phyloP scores from a whole-genome alignment of 1,140 invertebrate species.

The Neodiprion lecontei region DNA sequence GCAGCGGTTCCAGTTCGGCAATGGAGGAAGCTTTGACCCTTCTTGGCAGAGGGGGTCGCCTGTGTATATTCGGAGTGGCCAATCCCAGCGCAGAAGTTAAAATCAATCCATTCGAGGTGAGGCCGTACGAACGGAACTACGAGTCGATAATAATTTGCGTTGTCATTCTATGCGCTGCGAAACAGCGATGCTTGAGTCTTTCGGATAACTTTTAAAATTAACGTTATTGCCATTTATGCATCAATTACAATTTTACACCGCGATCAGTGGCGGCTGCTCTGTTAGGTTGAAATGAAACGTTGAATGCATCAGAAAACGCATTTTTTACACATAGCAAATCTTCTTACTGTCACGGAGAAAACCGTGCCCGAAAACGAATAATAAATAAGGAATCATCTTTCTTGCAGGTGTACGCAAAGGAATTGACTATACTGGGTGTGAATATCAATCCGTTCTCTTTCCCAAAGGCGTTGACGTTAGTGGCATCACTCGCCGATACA shows the following conservation, averaged over 20 bases:
- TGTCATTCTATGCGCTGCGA: background rate
- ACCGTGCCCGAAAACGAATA: no score
- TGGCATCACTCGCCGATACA: conserved; percentile 68
- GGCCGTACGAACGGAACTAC: background rate
- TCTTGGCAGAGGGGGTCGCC: conserved; percentile 60
- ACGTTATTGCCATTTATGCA: background rate
- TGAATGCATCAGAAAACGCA: conserved; percentile 9
- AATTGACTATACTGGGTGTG: conserved; percentile 69
- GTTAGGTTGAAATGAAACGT: no score
- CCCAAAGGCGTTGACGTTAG: conserved; percentile 66
- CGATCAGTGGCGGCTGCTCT: no score
- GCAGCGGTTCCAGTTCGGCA: conserved; percentile 68
- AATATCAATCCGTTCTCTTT: conserved; percentile 74
- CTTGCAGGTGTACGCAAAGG: conserved; percentile 70
- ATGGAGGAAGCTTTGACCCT: conserved; percentile 62
- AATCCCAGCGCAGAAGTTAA: conserved; percentile 57
- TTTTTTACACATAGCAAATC: no score
- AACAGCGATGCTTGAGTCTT: background rate
- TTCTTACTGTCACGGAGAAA: no score
- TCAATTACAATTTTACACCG: no score
- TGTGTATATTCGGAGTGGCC: conserved; percentile 67
- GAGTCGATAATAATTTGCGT: no score
- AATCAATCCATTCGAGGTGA: conserved; percentile 52
- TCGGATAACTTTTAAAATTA: conserved; percentile 14
- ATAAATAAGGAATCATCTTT: conserved; percentile 16